Evolutionary conservation across 2,797 vertebrate species (phyloP).

Genomic region (Gymnothorax javanicus): DNA sequence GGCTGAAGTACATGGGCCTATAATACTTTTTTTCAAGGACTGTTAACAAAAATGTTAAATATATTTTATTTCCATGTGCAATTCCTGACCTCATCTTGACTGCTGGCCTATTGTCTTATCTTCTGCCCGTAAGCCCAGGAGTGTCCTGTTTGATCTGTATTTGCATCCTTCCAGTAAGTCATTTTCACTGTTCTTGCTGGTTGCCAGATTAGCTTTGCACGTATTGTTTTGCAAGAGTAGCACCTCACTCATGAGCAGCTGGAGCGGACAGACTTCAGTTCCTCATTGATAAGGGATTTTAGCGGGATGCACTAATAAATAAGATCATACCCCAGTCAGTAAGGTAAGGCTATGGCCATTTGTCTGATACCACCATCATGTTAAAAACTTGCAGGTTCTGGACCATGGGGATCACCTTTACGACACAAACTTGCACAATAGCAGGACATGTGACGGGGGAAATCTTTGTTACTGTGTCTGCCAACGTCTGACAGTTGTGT

Average conservation of each 20-base stretch:
- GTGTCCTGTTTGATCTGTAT: not conserved
- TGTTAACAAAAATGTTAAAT: too few relatives aligned
- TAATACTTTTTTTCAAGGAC: not conserved
- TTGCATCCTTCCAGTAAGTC: not conserved
- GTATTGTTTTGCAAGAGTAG: too few relatives aligned
- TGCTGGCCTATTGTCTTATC: not conserved
- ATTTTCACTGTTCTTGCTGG: not conserved
- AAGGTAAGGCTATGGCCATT: not conserved
- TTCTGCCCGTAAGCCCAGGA: not conserved
- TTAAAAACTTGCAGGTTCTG: not conserved
- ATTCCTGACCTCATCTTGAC: not conserved
- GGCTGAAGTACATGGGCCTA: not conserved
- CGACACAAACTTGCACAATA: not conserved
- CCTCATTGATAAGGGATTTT: not conserved
- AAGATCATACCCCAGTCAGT: not conserved
- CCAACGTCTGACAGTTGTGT: not conserved
- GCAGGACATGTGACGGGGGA: not conserved
- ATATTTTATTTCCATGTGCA: not conserved
- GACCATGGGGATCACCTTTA: not conserved
- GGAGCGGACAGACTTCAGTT: not conserved
- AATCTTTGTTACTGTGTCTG: not conserved
- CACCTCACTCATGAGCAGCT: not conserved
- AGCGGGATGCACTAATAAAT: too few relatives aligned
- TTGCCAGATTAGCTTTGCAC: not conserved
- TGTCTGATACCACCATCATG: not conserved